Percentiles rank a stretch among this genome's conserved stretches.
phyloP scores from a whole-genome alignment of 2,797 vertebrate genomes.

The Meda fulgida region DNA sequence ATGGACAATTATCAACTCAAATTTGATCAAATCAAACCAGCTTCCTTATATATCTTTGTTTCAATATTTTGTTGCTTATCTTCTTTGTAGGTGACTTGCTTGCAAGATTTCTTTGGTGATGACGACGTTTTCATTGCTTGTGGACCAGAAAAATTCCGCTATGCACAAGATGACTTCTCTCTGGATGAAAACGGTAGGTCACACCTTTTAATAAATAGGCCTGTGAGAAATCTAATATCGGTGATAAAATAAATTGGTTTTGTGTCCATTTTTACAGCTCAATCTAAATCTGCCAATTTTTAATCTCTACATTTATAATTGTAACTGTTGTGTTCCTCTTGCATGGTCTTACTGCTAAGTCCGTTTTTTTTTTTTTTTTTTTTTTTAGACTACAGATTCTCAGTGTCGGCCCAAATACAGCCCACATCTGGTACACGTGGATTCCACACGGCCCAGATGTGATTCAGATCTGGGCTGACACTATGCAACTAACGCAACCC shows the following conservation, averaged over 20 bases:
- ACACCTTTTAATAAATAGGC: not conserved
- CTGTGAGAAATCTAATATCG: not conserved
- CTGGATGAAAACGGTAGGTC: slow-evolving; percentile 94
- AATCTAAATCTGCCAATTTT: not conserved
- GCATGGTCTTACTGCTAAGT: not conserved
- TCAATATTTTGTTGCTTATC: not conserved
- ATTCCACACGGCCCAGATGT: too few relatives aligned
- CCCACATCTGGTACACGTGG: too few relatives aligned
- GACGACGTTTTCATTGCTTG: slow-evolving; percentile 98
- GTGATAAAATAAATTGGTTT: not conserved
- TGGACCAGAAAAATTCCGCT: slow-evolving; percentile 98
- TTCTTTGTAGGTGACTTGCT: slow-evolving; percentile 88
- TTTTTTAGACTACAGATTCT: not conserved
- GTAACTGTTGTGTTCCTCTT: not conserved
- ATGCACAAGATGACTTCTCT: slow-evolving; percentile 98
- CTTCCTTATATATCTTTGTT: not conserved
- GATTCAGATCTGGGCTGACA: too few relatives aligned
- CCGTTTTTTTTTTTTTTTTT: not conserved
- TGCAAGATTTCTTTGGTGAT: slow-evolving; percentile 98
- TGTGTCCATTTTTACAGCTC: not conserved
- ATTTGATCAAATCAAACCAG: not conserved
- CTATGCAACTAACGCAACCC: not conserved
- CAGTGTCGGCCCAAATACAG: too few relatives aligned
- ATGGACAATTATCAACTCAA: not conserved
- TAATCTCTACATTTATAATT: not conserved